phyloP scores from a whole-genome alignment of 2,888 invertebrate species.

The Drosophila atroscutellata region DNA sequence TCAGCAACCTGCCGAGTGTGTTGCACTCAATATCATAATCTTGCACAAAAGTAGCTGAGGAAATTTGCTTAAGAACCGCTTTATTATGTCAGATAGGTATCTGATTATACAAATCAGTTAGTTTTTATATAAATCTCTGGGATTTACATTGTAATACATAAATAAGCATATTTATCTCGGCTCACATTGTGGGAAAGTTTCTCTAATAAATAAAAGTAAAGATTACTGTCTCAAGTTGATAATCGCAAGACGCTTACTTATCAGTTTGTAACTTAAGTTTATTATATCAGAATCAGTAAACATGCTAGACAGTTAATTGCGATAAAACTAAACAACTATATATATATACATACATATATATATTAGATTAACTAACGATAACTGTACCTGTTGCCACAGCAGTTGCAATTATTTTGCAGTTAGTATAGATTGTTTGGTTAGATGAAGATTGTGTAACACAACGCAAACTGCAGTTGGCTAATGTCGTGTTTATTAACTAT shows the following conservation, averaged over 20 bases:
- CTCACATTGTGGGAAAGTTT: not conserved
- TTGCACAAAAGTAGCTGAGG: constrained; percentile 1
- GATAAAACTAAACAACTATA: not conserved
- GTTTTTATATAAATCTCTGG: not conserved
- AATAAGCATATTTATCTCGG: not conserved
- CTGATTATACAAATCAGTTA: not conserved
- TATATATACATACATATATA: not conserved
- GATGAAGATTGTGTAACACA: constrained; percentile 1
- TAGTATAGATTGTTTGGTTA: not conserved
- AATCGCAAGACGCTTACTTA: not conserved
- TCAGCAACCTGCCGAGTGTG: constrained; percentile 56
- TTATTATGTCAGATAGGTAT: too few relatives aligned
- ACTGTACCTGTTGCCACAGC: not conserved
- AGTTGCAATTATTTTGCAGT: constrained; percentile 2
- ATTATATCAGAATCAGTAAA: not conserved
- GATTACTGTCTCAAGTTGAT: not conserved
- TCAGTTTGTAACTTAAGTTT: constrained; percentile 7
- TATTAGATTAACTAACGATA: not conserved
- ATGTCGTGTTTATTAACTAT: constrained; percentile 24
- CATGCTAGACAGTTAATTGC: not conserved
- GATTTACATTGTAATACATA: not conserved
- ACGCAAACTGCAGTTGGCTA: constrained; percentile 1
- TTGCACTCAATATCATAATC: constrained; percentile 16
- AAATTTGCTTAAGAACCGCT: not conserved
- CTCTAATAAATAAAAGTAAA: not conserved